A percentile compares a stretch with the other conserved stretches of the same genome.
These are phyloP conservation scores for Drosophila burlai DNA, from an alignment of 1,140 invertebrate species.

Conservation along the genomic window DNA sequence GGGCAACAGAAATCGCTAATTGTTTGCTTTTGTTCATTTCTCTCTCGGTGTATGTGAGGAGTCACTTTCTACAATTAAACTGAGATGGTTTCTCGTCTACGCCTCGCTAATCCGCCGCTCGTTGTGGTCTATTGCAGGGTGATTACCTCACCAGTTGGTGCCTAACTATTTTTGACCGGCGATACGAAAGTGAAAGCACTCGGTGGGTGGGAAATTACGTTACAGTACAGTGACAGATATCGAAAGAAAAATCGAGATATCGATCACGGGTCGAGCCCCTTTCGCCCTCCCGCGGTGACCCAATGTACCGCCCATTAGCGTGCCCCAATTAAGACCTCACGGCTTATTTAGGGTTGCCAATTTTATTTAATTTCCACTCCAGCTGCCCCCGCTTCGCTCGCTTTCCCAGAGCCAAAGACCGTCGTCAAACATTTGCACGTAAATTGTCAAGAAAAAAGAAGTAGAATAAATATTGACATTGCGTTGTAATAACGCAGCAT, in stretches of 20 bases:
- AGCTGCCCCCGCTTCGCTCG: neutral
- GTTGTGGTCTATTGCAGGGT: slow-evolving; percentile 30
- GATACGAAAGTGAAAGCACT: slow-evolving; percentile 43
- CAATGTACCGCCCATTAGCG: slow-evolving; percentile 28
- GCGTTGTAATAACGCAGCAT: slow-evolving; percentile 83
- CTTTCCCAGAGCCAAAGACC: slow-evolving; percentile 19
- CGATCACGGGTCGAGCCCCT: neutral
- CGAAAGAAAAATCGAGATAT: slow-evolving; percentile 19
- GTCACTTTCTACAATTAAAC: slow-evolving; percentile 72
- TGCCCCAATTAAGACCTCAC: slow-evolving; percentile 59
- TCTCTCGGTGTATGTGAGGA: neutral
- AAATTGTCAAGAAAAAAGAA: slow-evolving; percentile 59
- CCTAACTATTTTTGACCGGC: slow-evolving; percentile 15
- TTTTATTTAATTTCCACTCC: slow-evolving; percentile 72
- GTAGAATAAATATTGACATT: slow-evolving; percentile 77
- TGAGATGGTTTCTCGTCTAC: slow-evolving; percentile 50
- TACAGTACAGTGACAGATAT: neutral
- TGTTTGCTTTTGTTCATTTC: slow-evolving; percentile 70
- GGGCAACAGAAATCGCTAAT: slow-evolving; percentile 59
- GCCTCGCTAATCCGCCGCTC: slow-evolving; percentile 26
- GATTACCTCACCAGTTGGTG: slow-evolving; percentile 30
- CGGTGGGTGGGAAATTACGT: slow-evolving; percentile 25
- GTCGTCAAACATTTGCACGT: slow-evolving; percentile 69
- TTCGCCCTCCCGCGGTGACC: neutral
- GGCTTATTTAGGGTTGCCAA: slow-evolving; percentile 74